Evolutionary conservation across 2,888 invertebrate species (phyloP), one percentile per base, ranked within the genome.

Genomic region (Drosophila dives): DNA sequence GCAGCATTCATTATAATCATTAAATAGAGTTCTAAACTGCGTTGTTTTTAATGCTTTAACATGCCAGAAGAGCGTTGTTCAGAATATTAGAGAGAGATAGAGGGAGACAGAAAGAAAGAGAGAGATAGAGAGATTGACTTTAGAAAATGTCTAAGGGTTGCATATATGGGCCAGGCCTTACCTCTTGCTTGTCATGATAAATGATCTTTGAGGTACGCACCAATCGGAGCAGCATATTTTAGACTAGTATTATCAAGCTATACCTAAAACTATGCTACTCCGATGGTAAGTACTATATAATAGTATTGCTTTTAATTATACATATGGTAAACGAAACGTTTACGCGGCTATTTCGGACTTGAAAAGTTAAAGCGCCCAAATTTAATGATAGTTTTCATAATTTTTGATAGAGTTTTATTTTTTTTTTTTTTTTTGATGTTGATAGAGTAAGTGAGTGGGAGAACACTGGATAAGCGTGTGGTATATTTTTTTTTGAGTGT

Each of bases 311-410:
- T 71, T 62, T 53, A 40, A 64, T 64, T 62, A 62, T 69, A 64
- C 59, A 62, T 72, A 56, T 68, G 51, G 72, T 68, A 90, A 91
- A 86, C 90, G 91, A 91, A 91, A 91, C 91, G 84, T 91, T 91
- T 91, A 91, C 89, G 91, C 91, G 91, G 91, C 90, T 91, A 91
- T 91, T 91, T 91, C 91, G 90, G 91, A 83, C 91, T 91, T 91
- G 76, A 81, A 86, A 90, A 91, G 91, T 91, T 91, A 90, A 86
- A 89, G 91, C 91, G 91, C 91, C 91, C 91, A 91, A 83, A 83
- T 77, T 78, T 69, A 69, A 78, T 74, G 67, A 73, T 67, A 54
- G 65, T 62, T 75, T 77, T 51, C 53, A 60, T 53, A 29, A 12
- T 20, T 45, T 45, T 45, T 23, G 38, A 67, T 58, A 50, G 55